Percentiles rank a stretch among this genome's conserved stretches.
These are phyloP conservation scores for Spilogale gracilis DNA, from an alignment of 2,113 vertebrate species.

Conservation along the genomic window DNA sequence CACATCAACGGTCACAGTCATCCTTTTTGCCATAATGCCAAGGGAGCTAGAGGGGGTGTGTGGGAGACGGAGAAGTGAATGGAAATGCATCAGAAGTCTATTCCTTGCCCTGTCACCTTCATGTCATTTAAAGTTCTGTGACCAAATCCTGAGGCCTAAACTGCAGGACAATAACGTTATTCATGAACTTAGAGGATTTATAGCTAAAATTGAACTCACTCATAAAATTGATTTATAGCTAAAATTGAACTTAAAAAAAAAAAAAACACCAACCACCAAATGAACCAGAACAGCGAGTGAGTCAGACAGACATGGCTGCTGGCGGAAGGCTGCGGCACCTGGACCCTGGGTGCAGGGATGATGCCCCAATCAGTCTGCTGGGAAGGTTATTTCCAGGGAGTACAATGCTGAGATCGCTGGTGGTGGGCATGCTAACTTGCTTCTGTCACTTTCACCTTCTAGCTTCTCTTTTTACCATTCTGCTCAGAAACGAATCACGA, in stretches of 20 bases:
- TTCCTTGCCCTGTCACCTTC: background rate
- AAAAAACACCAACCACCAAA: background rate
- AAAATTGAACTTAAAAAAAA: background rate
- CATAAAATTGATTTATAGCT: background rate
- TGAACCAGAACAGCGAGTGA: background rate
- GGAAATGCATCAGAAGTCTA: background rate
- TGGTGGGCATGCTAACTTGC: background rate
- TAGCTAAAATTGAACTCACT: background rate
- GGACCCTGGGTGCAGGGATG: background rate
- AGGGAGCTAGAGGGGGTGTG: no score
- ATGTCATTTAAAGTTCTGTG: background rate
- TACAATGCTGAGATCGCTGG: fast-evolving
- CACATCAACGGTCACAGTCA: background rate
- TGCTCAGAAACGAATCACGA: background rate
- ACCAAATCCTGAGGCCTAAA: background rate
- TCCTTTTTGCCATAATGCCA: background rate
- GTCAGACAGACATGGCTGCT: background rate
- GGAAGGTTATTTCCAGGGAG: background rate
- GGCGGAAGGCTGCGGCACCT: no score
- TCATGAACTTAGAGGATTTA: background rate
- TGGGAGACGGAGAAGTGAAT: background rate
- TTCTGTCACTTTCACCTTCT: background rate
- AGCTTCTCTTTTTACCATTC: background rate
- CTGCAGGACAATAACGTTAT: background rate
- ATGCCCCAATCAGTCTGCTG: background rate